Percentiles rank a stretch among this genome's conserved stretches.
Conservation (phyloP, 2,888 invertebrate species). For the Sinopyrophorus schimmeli region DNA sequence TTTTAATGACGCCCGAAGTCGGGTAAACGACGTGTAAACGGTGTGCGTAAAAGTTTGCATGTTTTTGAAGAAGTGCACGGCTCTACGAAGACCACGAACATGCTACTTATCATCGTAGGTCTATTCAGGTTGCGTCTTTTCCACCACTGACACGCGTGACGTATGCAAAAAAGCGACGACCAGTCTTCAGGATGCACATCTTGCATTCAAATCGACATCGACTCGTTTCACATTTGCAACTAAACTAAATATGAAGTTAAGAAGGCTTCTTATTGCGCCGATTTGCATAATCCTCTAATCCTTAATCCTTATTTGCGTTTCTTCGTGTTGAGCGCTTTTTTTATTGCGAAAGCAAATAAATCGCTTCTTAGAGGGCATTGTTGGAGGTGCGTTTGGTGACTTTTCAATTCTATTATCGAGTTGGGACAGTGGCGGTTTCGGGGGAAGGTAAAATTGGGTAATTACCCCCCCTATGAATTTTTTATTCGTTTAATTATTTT, state of each 20-base stretch:
- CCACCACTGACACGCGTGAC: conserved; percentile 36
- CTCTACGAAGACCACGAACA: conserved; percentile 26
- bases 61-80: conserved; percentile 31
- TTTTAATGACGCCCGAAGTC: conserved; percentile 7
- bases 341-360: too few species aligned
- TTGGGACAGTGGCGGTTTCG: too few species aligned
- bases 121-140: conserved; percentile 36
- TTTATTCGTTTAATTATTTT: too few species aligned
- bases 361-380: too few species aligned
- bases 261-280: neutral
- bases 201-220: conserved; percentile 28
- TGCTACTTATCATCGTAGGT: conserved; percentile 32
- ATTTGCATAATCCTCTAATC: conserved; percentile 3
- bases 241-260: conserved; percentile 19
- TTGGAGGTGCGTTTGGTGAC: too few species aligned
- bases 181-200: conserved; percentile 28
- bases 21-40: conserved; percentile 12
- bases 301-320: too few species aligned
- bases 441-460: too few species aligned
- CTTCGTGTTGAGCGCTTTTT: too few species aligned
- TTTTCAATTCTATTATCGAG: too few species aligned
- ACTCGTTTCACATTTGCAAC: conserved; percentile 20
- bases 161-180: conserved; percentile 34
- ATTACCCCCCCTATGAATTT: too few species aligned
- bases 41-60: conserved; percentile 30